phyloP scores from a whole-genome alignment of 2,888 invertebrate genomes.

The Dasypolia templi region DNA sequence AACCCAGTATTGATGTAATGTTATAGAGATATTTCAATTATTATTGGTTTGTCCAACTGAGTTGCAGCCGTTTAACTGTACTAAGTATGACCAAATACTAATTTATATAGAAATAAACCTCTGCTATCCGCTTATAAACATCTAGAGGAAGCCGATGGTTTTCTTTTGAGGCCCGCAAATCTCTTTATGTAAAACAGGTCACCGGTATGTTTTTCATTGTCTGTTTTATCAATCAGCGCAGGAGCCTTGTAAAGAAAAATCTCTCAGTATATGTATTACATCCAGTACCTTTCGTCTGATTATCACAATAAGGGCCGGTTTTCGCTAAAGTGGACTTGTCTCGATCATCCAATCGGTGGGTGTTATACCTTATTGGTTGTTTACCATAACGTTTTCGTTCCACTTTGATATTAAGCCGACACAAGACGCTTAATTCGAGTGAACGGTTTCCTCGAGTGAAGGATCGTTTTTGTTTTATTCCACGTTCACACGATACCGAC shows the following conservation, averaged over 20 bases:
- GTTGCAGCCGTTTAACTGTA: not conserved
- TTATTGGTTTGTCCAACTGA: not conserved
- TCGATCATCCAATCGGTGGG: not conserved
- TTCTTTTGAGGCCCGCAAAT: not conserved
- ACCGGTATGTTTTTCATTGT: too few relatives aligned
- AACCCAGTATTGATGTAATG: slow-evolving; percentile 2
- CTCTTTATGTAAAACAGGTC: not conserved
- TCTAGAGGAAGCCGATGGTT: not conserved
- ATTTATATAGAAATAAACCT: not conserved
- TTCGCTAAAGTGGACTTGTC: not conserved
- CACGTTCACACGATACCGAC: not conserved
- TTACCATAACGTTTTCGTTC: not conserved
- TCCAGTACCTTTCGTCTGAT: not conserved
- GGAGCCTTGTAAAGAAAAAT: not conserved
- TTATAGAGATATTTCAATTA: not conserved
- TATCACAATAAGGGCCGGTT: not conserved
- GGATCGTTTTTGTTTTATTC: not conserved
- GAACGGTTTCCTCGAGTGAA: not conserved
- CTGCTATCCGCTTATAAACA: not conserved
- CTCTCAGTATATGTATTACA: not conserved
- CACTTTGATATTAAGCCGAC: not conserved
- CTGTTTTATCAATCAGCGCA: not conserved
- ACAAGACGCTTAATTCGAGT: not conserved
- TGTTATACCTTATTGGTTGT: not conserved
- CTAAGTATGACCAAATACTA: slow-evolving; percentile 1